These are phyloP conservation scores for Arremon aurantiirostris DNA, from an alignment of 2,797 vertebrate species.

Conservation along the genomic window DNA sequence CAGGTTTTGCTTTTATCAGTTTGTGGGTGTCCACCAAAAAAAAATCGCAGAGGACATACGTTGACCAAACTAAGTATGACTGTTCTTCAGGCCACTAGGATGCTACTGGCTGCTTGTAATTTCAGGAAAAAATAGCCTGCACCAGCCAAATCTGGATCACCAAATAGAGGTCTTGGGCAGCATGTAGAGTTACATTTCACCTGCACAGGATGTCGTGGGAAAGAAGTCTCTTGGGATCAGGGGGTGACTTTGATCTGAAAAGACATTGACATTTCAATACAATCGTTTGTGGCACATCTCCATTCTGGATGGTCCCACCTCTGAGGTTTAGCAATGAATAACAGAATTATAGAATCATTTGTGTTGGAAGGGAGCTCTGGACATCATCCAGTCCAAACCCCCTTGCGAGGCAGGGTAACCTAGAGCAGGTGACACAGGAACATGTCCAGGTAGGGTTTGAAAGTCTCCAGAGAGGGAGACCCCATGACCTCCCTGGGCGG, in stretches of 20 bases:
- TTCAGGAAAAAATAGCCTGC: background rate
- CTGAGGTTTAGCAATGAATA: background rate
- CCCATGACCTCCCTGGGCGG: background rate
- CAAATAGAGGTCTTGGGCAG: background rate
- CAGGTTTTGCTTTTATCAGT: background rate
- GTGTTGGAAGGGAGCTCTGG: background rate
- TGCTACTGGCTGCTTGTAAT: background rate
- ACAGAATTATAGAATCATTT: background rate
- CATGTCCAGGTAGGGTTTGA: background rate
- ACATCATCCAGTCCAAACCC: background rate
- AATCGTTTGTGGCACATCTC: accelerated
- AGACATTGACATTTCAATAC: accelerated
- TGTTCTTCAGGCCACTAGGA: background rate
- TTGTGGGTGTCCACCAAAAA: background rate
- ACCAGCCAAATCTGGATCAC: background rate
- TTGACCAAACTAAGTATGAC: background rate
- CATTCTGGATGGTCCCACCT: background rate
- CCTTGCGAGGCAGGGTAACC: background rate
- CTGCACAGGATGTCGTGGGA: background rate
- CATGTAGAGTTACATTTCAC: background rate
- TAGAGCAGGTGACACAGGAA: background rate
- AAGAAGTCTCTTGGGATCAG: background rate
- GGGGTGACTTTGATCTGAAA: background rate
- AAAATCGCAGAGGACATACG: background rate
- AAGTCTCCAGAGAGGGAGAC: background rate